Conservation (phyloP, 2,113 vertebrate genomes). For the Proteles cristata region DNA sequence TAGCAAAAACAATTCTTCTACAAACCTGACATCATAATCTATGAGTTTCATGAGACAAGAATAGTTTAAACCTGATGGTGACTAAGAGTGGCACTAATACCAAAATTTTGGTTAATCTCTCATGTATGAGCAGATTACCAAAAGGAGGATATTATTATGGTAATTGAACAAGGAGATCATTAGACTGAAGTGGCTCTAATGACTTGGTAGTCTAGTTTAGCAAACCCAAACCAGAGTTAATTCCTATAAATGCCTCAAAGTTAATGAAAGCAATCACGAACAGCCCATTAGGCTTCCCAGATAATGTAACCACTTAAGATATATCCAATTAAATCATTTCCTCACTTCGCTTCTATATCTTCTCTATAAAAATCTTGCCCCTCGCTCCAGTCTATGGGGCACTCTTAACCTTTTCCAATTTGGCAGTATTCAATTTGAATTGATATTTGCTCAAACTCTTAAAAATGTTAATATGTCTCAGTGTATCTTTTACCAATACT, state of each 20-base stretch:
- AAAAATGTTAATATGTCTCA: neutral
- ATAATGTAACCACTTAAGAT: neutral
- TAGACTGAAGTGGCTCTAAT: neutral
- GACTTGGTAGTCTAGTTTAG: neutral
- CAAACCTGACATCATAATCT: neutral
- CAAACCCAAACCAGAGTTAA: neutral
- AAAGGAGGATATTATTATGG: neutral
- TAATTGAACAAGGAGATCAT: neutral
- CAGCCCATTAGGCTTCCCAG: neutral
- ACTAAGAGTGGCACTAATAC: neutral
- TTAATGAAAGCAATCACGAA: neutral
- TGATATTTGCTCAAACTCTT: neutral
- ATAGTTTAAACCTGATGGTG: neutral
- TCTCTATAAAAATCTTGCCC: neutral
- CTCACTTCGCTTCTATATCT: neutral
- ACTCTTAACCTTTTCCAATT: neutral
- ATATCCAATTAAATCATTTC: neutral
- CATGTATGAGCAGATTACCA: neutral
- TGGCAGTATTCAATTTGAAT: neutral
- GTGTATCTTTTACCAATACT: neutral
- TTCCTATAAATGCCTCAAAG: neutral
- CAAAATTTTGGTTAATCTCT: neutral
- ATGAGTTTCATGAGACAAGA: neutral
- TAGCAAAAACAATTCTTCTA: neutral
- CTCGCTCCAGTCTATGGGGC: neutral